Conservation (phyloP, 2,797 vertebrate genomes). For the Euphonia xanthogaster region DNA sequence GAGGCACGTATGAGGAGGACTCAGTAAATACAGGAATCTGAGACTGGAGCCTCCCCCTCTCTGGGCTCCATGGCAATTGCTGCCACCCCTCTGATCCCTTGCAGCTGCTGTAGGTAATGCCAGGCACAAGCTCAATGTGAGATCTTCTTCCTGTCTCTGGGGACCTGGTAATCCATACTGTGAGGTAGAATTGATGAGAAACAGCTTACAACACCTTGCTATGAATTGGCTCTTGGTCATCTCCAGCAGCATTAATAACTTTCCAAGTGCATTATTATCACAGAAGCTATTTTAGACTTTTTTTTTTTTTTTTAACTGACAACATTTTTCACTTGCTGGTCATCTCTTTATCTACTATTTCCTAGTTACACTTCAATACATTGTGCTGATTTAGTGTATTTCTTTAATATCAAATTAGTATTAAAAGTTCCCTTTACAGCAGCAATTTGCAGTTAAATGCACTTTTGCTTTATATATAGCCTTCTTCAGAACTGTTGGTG, state of each 20-base stretch:
- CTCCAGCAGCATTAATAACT: not conserved
- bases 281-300: not conserved
- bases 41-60: not conserved
- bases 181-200: not conserved
- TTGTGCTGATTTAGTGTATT: not conserved
- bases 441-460: not conserved
- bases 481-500: not conserved
- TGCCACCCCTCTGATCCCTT: not conserved
- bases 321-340: not conserved
- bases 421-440: not conserved
- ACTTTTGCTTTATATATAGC: not conserved
- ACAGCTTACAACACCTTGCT: not conserved
- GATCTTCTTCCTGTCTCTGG: not conserved
- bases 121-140: fast-evolving
- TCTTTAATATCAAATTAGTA: not conserved
- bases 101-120: not conserved
- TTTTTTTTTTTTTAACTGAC: not conserved
- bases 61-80: not conserved
- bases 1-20: not conserved
- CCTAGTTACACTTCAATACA: not conserved
- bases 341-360: not conserved
- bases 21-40: not conserved
- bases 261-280: not conserved
- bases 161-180: not conserved
- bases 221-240: not conserved